A percentile compares a stretch with the other conserved stretches of the same genome.
Conservation (phyloP, 2,113 vertebrate genomes). For the Gobius niger region DNA sequence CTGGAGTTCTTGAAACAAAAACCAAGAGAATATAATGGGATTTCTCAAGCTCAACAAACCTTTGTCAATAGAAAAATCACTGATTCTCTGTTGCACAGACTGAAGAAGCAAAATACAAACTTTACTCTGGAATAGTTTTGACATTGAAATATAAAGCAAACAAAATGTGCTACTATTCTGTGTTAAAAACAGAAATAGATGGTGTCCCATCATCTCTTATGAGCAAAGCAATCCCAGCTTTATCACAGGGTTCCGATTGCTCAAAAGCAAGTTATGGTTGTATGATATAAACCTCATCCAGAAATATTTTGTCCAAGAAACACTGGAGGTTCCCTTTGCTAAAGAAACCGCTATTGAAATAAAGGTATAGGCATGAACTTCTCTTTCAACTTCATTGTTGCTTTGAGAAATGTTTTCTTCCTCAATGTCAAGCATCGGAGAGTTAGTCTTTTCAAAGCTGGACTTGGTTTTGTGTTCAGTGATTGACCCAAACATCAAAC, state of each 20-base stretch:
- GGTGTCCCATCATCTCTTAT: too few species aligned
- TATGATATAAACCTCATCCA: neutral
- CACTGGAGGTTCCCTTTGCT: neutral
- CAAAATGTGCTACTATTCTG: too few species aligned
- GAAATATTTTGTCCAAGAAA: neutral
- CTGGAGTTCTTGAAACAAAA: slow-evolving; percentile 30
- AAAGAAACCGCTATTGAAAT: neutral
- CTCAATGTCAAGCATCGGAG: slow-evolving; percentile 13
- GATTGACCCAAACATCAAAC: neutral
- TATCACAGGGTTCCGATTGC: neutral
- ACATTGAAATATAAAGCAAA: neutral
- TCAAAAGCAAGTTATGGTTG: neutral
- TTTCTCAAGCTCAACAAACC: slow-evolving; percentile 1
- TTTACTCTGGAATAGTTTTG: neutral
- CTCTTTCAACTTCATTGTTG: neutral
- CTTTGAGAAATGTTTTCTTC: neutral
- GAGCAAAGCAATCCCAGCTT: too few species aligned
- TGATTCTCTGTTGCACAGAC: neutral
- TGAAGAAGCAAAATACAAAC: neutral
- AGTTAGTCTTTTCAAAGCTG: neutral
- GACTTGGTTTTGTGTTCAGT: neutral
- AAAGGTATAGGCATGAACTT: neutral
- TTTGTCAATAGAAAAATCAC: neutral
- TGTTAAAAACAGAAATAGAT: too few species aligned
- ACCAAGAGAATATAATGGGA: slow-evolving; percentile 1